Base-by-base conservation (phyloP, 2,113 vertebrate species). In the Entosphenus tridentatus region DNA sequence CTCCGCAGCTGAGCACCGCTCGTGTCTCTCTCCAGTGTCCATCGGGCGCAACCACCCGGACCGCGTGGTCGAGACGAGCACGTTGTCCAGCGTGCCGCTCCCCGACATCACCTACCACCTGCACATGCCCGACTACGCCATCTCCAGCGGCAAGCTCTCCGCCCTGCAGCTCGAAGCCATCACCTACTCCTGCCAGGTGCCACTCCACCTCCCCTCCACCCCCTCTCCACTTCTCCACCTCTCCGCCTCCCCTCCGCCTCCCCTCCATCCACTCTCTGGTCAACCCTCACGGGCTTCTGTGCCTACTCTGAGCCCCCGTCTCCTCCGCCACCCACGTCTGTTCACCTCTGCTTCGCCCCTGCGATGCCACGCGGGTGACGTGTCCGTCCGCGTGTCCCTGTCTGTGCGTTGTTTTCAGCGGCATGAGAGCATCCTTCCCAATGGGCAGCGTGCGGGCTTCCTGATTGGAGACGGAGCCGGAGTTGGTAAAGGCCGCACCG, bases 371-470 rank as follows among this genome's bases (percentile, higher is more conserved):
- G 39, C 39, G 6, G 39, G 39, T 39, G 39, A 39, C 39, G 39
- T 39, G 39, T 39, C 39, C 39, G 39, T 39, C 39, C 39, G 39
- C 39, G 39, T 39, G 39, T 39, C 6, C 39, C 39, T 39, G 39
- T 39, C 39, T 39, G 39, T 39, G 39, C 39, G 39, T 7, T 39
- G 39, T 39, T 39, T 39, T 39, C 39, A 65, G 62, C 62, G 62
- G 18, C 62, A 65, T 18, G 62, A 65, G 62, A 18, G n/a, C 18
- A 3, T 65, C 18, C 62, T 65, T 65, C 62, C 62, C 18, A 18
- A 18, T 65, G 62, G 62, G 62, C n/a, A 65, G 62, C 62, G 62
- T 65, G 62, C n/a, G n/a, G 62, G 62, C n/a, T 65, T 65, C 62
- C 62, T 65, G n/a, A 65, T 65, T 10, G 62, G 62, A 18, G 62